Base-by-base conservation (phyloP, 1,140 invertebrate species). In the Mamestra configurata region DNA sequence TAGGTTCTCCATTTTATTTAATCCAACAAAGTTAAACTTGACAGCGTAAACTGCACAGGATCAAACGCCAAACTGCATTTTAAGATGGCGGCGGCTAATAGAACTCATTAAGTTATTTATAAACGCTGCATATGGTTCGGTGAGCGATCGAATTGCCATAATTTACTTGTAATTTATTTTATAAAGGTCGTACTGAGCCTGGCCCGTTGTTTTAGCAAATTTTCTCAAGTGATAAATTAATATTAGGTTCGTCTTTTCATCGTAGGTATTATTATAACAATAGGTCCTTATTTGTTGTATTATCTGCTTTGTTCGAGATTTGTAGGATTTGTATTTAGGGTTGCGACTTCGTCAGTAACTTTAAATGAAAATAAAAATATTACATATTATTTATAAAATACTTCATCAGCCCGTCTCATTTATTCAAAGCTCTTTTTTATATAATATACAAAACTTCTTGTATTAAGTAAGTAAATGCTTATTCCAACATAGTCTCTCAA, bases 31-130 rank as follows among this genome's bases (percentile, higher is more conserved):
- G 13, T 46, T 46, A 43, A 64, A 20, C n/a, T 64, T 64, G 7
- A 61, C 46, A 18, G 57, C 43, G 40, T 76, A 53, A 61, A 46
- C 37, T 51, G 53, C 61, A 73, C 35, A 49, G 66, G 53, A 83
- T 80, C 79, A 85, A 85, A 87, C 80, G 72, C 78, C 51, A 77
- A 86, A 83, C 82, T 83, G 78, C 81, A 82, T 79, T 83, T 79
- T 81, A 82, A 84, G 78, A 85, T 85, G 81, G 80, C 80, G 81
- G 80, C 80, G 71, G 70, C 76, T 86, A 87, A 87, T 89, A 86
- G 83, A 84, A 77, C 84, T 86, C 83, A 89, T 90, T 87, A 87
- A 77, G 82, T 87, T 84, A 87, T 88, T 91, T 88, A 86, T 88
- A 85, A 80, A 84, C 82, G 15, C 79, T 83, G 79, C 82, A 86